Base-by-base conservation (phyloP, 2,888 invertebrate genomes). In the Piscicola geometra region DNA sequence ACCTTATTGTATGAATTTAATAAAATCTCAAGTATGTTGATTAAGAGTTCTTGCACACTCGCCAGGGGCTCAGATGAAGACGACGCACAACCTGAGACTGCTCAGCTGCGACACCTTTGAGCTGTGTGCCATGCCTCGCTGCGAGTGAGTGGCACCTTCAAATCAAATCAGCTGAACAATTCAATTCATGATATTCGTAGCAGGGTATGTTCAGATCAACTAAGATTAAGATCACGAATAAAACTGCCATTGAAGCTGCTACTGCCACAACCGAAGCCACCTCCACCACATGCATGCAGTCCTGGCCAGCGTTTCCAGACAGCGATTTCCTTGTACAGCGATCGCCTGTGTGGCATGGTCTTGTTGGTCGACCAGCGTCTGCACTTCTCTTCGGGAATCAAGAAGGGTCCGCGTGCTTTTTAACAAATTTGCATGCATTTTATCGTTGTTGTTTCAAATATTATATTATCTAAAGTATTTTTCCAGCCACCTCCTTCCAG, bases 61-160 rank as follows among this genome's bases (percentile, higher is more conserved):
- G 15, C 36, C 79, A 87, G 88, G 98, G 71, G 94, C 96, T 2
- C 99, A 99, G 87, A 89, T 98, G 85, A 99, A 99, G 86, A 96
- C 97, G 83, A 98, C 95, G 89, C 97, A 99, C 86, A 99, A 99
- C 86, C 91, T 98, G 78, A 89, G 98, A 75, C 91, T 99, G 78
- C 88, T 96, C 41, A 92, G 93, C 76, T 91, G 92, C 30, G 90
- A 93, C 86, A 89, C 92, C 21, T 89, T 92, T 81, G 92, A 94
- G 83, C 89, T 95, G 80, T 92, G 92, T 79, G 80, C 83, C 56
- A 85, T 75, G 33, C 56, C 33, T 1, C 3, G 21, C 12, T 32
- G n/a, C 9, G 73, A 64, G 71, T 75, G 35, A 75, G 41, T 47
- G n/a, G n/a, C n/a, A 41, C 1, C 68, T 68, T 56, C 25, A 56